A percentile compares a stretch with the other conserved stretches of the same genome.
phyloP scores from a whole-genome alignment of 2,888 invertebrate genomes.

The Dioctria linearis region DNA sequence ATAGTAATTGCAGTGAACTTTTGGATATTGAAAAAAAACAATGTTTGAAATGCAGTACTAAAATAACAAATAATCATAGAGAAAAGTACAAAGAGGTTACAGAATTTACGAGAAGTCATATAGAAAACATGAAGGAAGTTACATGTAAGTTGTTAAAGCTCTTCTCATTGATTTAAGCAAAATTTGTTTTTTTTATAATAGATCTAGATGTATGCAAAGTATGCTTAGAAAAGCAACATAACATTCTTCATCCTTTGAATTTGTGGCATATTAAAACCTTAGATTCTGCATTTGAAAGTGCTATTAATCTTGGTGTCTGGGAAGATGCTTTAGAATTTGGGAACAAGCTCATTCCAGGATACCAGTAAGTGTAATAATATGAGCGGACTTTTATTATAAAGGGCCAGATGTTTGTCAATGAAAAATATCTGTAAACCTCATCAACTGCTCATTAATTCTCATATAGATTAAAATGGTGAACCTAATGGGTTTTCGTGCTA shows the following conservation, averaged over 20 bases:
- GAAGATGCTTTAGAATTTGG: constrained; percentile 83
- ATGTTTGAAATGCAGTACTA: constrained; percentile 77
- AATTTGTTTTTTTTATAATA: constrained; percentile 62
- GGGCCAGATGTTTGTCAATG: no score
- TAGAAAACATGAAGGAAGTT: constrained; percentile 82
- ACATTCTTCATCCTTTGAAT: constrained; percentile 81
- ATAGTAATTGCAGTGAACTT: constrained; percentile 74
- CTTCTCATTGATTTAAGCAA: not conserved
- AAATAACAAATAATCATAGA: constrained; percentile 74
- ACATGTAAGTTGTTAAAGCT: constrained; percentile 72
- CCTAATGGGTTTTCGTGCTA: constrained; percentile 22
- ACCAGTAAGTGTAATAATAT: constrained; percentile 75
- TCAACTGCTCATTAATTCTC: not conserved
- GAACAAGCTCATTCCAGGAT: constrained; percentile 79
- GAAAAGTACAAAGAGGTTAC: constrained; percentile 77
- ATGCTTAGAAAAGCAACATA: constrained; percentile 80
- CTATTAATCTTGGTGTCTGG: constrained; percentile 83
- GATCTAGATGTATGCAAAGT: constrained; percentile 85
- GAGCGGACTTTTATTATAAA: no score
- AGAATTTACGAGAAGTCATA: constrained; percentile 79
- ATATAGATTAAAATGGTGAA: constrained; percentile 1
- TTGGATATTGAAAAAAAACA: constrained; percentile 64
- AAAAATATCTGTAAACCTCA: no score
- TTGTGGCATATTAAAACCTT: constrained; percentile 82
- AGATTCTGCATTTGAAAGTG: constrained; percentile 87